These are phyloP conservation scores for Dromas ardeola DNA, from an alignment of 2,113 vertebrate genomes.

Conservation along the genomic window DNA sequence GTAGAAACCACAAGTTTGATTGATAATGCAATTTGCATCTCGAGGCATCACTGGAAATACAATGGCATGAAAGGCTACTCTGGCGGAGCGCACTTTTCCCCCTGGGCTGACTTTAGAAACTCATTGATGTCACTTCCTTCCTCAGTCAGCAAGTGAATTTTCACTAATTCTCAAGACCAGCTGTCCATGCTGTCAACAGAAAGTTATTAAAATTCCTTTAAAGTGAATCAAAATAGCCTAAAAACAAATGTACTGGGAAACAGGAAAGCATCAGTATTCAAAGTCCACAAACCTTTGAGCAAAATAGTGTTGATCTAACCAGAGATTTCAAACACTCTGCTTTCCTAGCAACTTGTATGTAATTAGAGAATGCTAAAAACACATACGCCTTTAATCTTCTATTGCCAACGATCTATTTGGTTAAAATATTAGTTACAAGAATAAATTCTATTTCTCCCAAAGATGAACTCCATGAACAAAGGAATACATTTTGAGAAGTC, in stretches of 20 bases:
- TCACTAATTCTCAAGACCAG: constrained; percentile 84
- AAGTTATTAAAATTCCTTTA: constrained; percentile 88
- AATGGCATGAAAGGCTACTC: constrained; percentile 77
- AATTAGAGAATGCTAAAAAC: constrained; percentile 75
- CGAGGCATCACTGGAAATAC: constrained; percentile 72
- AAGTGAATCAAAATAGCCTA: constrained; percentile 87
- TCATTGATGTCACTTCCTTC: constrained; percentile 88
- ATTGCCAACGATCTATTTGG: constrained; percentile 58
- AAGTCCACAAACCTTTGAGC: constrained; percentile 86
- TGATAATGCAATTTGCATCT: constrained; percentile 78
- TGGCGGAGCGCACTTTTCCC: constrained; percentile 64
- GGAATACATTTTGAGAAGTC: constrained; percentile 18
- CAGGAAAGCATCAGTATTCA: constrained; percentile 88
- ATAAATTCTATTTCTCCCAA: constrained; percentile 46
- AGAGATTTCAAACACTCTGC: constrained; percentile 78
- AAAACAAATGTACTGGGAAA: constrained; percentile 84
- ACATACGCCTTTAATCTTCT: constrained; percentile 72
- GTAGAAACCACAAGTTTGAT: constrained; percentile 69
- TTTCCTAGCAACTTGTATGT: constrained; percentile 74
- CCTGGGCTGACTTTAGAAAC: constrained; percentile 77
- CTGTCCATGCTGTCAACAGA: constrained; percentile 84
- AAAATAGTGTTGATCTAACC: constrained; percentile 80
- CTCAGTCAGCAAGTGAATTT: constrained; percentile 83
- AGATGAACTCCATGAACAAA: constrained; percentile 39
- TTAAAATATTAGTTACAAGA: constrained; percentile 51